Evolutionary conservation across 2,888 invertebrate genomes (phyloP), one percentile per base, ranked within the genome.

Genomic region (Troilus luridus): DNA sequence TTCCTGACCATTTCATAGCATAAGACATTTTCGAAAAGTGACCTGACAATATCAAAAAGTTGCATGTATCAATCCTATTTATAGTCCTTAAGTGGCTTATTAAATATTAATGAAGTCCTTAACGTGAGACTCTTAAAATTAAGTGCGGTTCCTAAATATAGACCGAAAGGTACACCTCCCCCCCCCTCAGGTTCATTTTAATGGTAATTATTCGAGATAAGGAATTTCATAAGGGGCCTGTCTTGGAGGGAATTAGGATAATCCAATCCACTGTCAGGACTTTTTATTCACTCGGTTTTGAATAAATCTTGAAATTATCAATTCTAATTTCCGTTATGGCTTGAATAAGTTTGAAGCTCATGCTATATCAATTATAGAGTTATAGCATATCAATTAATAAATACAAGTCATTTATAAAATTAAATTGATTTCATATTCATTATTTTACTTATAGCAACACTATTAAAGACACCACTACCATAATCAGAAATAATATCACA

Each of bases 231-330:
- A 67, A 67, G 67, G 24, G 67, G 12, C 12, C 67, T 24, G 67
- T 24, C 67, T 67, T 24, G 19, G n/a, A 14, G 2, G 64, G n/a
- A n/a, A n/a, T 64, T 14, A 12, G 67, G 67, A 24, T 67, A 67
- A 24, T 67, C 67, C 14, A 67, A 67, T 67, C 24, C 14, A 2
- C 67, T 10, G 5, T 24, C 24, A 67, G 5, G 24, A 14, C 24
- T 67, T 67, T 67, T 67, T 67, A 24, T 14, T 24, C 24, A 11
- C 12, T 12, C 9, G 24, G 24, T 67, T 67, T 67, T 67, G 67
- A 67, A 67, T 24, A 67, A 67, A 67, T 67, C 67, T 67, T 24
- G 67, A 24, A 67, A 67, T 67, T 67, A 67, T 67, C 67, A 67
- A 67, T 24, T 67, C 67, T 67, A 67, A 67, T 67, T 67, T 24